Evolutionary conservation across 1,140 invertebrate genomes (phyloP).

Genomic region (Schlechtendalia chinensis): DNA sequence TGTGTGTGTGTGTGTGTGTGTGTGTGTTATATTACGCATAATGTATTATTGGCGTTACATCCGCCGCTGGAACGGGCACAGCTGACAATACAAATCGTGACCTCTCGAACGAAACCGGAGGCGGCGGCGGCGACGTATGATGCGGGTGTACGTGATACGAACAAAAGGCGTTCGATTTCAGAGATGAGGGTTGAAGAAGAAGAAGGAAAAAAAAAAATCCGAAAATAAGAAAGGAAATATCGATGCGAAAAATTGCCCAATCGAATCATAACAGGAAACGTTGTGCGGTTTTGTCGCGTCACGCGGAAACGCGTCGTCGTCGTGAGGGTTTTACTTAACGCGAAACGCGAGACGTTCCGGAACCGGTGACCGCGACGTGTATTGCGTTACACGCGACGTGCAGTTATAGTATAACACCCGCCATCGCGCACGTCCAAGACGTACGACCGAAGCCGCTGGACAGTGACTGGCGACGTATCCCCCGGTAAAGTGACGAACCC

Average conservation of each 20-base stretch:
- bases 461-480: slow-evolving; percentile 5
- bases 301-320: background rate
- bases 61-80: background rate
- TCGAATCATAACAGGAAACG: slow-evolving; percentile 34
- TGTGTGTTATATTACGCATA: background rate
- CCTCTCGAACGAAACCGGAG: background rate
- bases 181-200: background rate
- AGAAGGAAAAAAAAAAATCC: background rate
- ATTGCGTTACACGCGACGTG: slow-evolving; percentile 26
- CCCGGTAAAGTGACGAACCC: slow-evolving; percentile 30
- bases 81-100: background rate
- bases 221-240: too few species aligned
- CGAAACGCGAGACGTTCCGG: slow-evolving; percentile 42
- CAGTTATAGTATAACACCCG: background rate
- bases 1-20: too few species aligned
- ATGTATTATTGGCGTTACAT: background rate
- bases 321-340: background rate
- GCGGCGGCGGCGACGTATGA: background rate
- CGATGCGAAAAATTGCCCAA: background rate
- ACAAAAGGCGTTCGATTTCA: slow-evolving; percentile 22
- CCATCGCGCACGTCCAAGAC: background rate
- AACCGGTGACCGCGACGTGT: slow-evolving; percentile 34
- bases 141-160: background rate
- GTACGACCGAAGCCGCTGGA: background rate
- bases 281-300: slow-evolving; percentile 3